Base-by-base conservation (phyloP, 1,140 invertebrate species). In the Anastrepha ludens region DNA sequence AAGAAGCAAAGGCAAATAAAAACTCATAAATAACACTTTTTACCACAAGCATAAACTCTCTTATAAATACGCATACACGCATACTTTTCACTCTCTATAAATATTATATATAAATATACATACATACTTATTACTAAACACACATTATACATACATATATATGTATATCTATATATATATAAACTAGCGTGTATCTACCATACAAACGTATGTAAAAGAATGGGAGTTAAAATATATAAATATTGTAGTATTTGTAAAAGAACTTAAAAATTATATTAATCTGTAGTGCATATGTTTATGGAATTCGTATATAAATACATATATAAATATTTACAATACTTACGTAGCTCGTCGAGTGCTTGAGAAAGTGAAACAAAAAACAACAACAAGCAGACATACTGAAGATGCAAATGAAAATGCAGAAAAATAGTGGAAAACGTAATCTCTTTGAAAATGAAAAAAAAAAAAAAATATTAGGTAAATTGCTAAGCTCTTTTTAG, bases 191-290 rank as follows among this genome's bases (percentile, higher is more conserved):
- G n/a, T 62, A 62, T 62, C 4, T 62, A 62, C 6, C 50, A 55
- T 67, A 81, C 44, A 55, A 29, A 81, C 47, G 3, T 55, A 81
- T 74, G 17, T 55, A 55, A 55, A 81, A 11, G 17, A 81, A 47
- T 55, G n/a, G 8, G 20, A 81, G 20, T 81, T 55, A 81, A 81
- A 81, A 20, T 47, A n/a, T 81, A 81, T 81, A 81, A 55, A 81
- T 81, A 81, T 29, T 81, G 74, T 81, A 81, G 47, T 55, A 81
- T 81, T 81, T 55, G 74, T 81, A 50, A 81, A 81, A 55, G 74
- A 81, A 81, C 41, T 81, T 55, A 81, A 55, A 81, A 55, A 81
- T 29, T 29, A 29, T 81, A 81, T 55, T 81, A 20, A 81, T 55
- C 17, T 55, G 74, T 81, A 81, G 74, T 81, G 47, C 44, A 81